phyloP scores from a whole-genome alignment of 2,888 invertebrate species.

The Sepiola atlantica region DNA sequence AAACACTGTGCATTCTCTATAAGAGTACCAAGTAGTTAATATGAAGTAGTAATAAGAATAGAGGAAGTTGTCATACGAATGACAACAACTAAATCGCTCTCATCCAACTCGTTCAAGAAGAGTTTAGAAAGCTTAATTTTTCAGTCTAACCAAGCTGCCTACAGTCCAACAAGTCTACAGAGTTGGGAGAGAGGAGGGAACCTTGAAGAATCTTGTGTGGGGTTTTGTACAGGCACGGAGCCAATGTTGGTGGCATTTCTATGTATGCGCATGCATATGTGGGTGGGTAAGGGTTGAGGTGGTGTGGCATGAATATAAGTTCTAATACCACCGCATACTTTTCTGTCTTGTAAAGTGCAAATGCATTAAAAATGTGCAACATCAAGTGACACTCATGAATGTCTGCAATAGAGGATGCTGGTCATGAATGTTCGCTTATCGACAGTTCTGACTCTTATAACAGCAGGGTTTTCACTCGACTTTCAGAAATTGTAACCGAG shows the following conservation, averaged over 20 bases:
- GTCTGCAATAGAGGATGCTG: neutral
- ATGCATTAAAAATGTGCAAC: slow-evolving; percentile 18
- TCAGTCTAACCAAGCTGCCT: neutral
- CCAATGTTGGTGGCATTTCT: neutral
- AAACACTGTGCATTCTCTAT: too few species aligned
- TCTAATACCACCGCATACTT: slow-evolving; percentile 2
- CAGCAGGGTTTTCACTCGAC: neutral
- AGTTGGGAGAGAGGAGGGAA: neutral
- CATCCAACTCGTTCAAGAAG: neutral
- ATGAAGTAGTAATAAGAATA: neutral
- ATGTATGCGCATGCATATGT: neutral
- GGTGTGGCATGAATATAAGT: neutral
- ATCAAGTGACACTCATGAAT: neutral
- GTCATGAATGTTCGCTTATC: neutral
- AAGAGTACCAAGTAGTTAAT: neutral
- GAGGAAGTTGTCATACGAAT: neutral
- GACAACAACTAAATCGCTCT: neutral
- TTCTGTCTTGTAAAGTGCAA: slow-evolving; percentile 12
- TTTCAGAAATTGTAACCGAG: neutral
- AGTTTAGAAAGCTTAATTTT: neutral
- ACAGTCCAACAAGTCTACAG: neutral
- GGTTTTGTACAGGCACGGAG: neutral
- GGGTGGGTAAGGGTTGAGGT: neutral
- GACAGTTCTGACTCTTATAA: neutral
- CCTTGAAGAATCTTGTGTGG: neutral